Base-by-base conservation (phyloP, 2,888 invertebrate genomes). In the Parnassius smintheus region DNA sequence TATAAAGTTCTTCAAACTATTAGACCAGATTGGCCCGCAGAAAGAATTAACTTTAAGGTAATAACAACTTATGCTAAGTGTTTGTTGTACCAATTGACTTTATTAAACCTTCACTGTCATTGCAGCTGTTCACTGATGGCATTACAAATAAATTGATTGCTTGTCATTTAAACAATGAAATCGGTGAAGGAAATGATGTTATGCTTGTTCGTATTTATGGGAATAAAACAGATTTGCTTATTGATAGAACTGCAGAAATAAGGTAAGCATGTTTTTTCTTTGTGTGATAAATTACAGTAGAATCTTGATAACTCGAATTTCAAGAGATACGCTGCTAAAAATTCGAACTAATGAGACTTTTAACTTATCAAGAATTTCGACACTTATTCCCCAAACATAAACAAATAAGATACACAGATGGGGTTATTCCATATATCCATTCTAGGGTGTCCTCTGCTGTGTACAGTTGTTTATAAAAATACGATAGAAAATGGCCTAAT, bases 111-210 rank as follows among this genome's bases (percentile, higher is more conserved):
- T 45, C 61, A 59, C 54, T 56, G 18, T 63, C 55, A 75, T 79
- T 65, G 10, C 88, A 98, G 98, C 88, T 95, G 78, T 98, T 98
- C 85, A 98, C 97, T 68, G 97, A 98, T 93, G 98, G 98, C 53
- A 96, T 98, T 67, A 98, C 98, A 56, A 98, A 98, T 89, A 97
- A 96, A 85, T 92, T 99, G 73, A 93, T 98, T 61, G 97, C 96
- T 46, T 96, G 96, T 74, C 94, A 93, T 79, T 82, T 91, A 68
- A 85, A 82, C 52, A 71, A 74, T 53, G 71, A 75, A 12, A 59
- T 72, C 18, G 70, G 68, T 61, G 74, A 71, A 64, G 74, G 77
- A 68, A 95, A 96, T 22, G 80, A 85, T 75, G 95, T 96, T 76
- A 93, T 98, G 2, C 93, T 99, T 61, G 94, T 99, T 35, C 93